Evolutionary conservation across 2,113 vertebrate genomes (phyloP).

Genomic region (Setophaga kirtlandii): DNA sequence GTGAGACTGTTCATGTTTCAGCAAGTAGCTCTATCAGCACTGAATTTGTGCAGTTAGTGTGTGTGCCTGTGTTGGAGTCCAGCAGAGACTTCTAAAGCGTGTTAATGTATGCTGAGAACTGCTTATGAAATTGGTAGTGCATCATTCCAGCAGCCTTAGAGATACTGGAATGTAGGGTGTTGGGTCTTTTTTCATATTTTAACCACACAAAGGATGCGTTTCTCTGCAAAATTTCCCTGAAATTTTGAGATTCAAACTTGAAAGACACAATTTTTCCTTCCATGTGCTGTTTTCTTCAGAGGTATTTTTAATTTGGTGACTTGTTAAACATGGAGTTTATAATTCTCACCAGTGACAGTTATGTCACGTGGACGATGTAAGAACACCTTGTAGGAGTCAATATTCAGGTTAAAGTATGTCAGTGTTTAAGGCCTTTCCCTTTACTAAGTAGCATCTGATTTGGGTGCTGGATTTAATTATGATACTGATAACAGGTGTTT

Average conservation of each 20-base stretch:
- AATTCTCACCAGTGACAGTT: background rate
- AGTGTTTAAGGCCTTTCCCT: background rate
- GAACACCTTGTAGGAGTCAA: background rate
- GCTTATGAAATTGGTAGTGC: background rate
- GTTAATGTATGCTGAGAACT: background rate
- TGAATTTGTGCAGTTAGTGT: background rate
- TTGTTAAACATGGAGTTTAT: background rate
- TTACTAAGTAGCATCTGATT: background rate
- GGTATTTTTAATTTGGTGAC: background rate
- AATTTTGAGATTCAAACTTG: background rate
- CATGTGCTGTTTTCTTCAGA: background rate
- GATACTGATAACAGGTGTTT: background rate
- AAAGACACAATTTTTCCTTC: background rate
- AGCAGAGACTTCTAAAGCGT: background rate
- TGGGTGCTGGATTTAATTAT: background rate
- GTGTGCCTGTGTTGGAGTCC: background rate
- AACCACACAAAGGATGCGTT: background rate
- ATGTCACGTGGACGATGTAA: accelerated
- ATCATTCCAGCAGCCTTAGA: background rate
- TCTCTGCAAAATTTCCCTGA: background rate
- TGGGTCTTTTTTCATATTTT: background rate
- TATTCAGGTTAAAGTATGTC: background rate
- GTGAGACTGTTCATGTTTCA: background rate
- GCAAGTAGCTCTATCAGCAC: background rate
- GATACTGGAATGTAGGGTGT: background rate